A percentile compares a stretch with the other conserved stretches of the same genome.
Conservation (phyloP, 2,113 vertebrate species). For the Oryzias woworae region DNA sequence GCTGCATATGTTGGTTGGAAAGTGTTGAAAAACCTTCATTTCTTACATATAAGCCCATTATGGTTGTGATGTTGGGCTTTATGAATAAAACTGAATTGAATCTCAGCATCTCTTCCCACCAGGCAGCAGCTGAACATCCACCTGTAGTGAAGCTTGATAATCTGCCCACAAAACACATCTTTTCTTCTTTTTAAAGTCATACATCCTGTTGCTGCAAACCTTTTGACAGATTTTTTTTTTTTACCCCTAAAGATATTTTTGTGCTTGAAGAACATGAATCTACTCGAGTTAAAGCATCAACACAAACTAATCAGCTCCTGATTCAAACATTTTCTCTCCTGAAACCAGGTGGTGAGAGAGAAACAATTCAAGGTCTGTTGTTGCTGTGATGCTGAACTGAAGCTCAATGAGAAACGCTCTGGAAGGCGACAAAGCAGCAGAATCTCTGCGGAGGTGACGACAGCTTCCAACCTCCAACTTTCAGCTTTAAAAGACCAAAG, state of each 20-base stretch:
- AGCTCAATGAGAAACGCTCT: constrained; percentile 21
- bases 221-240: neutral
- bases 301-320: constrained; percentile 19
- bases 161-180: neutral
- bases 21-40: too few relatives aligned
- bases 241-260: neutral
- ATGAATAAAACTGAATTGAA: too few relatives aligned
- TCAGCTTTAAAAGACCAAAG: too few relatives aligned
- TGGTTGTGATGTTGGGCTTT: too few relatives aligned
- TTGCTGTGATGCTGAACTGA: constrained; percentile 18
- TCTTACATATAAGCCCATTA: too few relatives aligned
- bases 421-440: constrained; percentile 38
- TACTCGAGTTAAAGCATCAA: constrained; percentile 7
- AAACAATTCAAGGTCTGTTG: constrained; percentile 16
- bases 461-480: neutral
- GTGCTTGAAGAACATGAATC: neutral
- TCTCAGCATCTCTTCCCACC: too few relatives aligned
- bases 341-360: constrained; percentile 8
- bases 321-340: neutral
- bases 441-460: constrained; percentile 1
- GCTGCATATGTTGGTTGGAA: too few relatives aligned
- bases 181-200: neutral
- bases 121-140: neutral
- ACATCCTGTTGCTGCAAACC: neutral
- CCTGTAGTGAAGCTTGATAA: neutral